Conservation (phyloP, 2,888 invertebrate species). For the Scaptodrosophila latifasciaeformis region DNA sequence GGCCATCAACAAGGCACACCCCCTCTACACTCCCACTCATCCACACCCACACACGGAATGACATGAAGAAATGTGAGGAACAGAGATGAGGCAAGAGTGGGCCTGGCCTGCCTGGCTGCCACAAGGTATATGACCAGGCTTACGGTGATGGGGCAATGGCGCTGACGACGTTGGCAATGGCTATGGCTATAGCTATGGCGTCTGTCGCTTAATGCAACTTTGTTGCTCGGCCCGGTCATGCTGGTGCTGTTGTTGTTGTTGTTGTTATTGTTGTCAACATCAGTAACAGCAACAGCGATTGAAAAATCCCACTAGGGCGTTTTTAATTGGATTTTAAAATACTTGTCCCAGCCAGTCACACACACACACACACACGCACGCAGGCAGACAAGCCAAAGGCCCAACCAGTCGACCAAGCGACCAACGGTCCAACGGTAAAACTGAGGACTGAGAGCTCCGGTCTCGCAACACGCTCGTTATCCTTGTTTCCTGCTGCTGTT, state of each 20-base stretch:
- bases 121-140: too few relatives aligned
- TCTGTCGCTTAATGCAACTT: conserved; percentile 64
- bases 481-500: conserved; percentile 62
- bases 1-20: conserved; percentile 55
- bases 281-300: conserved; percentile 57
- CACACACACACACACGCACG: too few relatives aligned
- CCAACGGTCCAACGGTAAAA: too few relatives aligned
- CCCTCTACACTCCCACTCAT: conserved; percentile 22
- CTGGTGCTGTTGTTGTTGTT: conserved; percentile 11
- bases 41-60: conserved; percentile 3
- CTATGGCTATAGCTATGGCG: neutral
- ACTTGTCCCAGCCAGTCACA: conserved; percentile 64
- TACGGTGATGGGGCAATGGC: conserved; percentile 43
- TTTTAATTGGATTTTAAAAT: conserved; percentile 76
- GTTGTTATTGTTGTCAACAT: conserved; percentile 24
- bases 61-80: neutral
- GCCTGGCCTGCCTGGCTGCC: too few relatives aligned
- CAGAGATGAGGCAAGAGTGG: too few relatives aligned
- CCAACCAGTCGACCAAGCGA: conserved; percentile 37
- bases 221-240: conserved; percentile 46
- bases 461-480: conserved; percentile 68
- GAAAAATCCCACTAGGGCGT: conserved; percentile 72
- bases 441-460: conserved; percentile 47
- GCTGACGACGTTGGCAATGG: too few relatives aligned
- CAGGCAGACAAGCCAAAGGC: conserved; percentile 10